Base-by-base conservation (phyloP, 1,140 invertebrate species). In the Monomorium pharaonis region DNA sequence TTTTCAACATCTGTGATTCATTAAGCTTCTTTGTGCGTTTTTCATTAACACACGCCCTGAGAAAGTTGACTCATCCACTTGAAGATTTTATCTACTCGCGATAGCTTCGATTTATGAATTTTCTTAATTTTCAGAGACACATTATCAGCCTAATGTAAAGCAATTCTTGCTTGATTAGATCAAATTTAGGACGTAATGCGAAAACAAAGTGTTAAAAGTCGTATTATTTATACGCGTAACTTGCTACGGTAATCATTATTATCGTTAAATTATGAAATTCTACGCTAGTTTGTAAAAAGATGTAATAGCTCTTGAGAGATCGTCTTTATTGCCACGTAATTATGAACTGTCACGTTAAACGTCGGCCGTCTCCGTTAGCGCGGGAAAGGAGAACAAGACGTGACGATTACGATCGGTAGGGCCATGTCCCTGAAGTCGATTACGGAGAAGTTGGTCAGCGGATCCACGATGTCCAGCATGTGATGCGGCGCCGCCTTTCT, bases 391-490 rank as follows among this genome's bases (percentile, higher is more conserved):
- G 18, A 56, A 77, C n/a, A 9, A 83, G 16, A 87, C 51, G 30
- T 54, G 60, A 65, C 58, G 54, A 89, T 96, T 98, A 98, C 98
- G 91, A 99, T 97, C 69, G 97, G 96, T 1, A 99, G 92, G 14
- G 98, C 98, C 77, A 95, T 95, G 93, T 98, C 97, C 84, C 97
- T 96, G 95, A 98, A 99, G 92, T 99, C 97, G 0, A 97, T 96
- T 2, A 99, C 98, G 33, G 97, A 98, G 93, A 97, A 99, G 42
- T 96, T 96, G 30, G 44, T 65, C 42, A 97, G 93, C 0, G 99
- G 98, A 88, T 98, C 97, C 37, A 99, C 93, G 67, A 98, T 96
- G 93, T 98, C 97, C 62, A 99, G 95, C 91, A 99, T 95, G 94
- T 99, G 99, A 95, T 99, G 99, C 2, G 96, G 96, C 1, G 97